These are phyloP conservation scores for Sinonovacula constricta DNA, from an alignment of 1,140 invertebrate species.

Conservation along the genomic window DNA sequence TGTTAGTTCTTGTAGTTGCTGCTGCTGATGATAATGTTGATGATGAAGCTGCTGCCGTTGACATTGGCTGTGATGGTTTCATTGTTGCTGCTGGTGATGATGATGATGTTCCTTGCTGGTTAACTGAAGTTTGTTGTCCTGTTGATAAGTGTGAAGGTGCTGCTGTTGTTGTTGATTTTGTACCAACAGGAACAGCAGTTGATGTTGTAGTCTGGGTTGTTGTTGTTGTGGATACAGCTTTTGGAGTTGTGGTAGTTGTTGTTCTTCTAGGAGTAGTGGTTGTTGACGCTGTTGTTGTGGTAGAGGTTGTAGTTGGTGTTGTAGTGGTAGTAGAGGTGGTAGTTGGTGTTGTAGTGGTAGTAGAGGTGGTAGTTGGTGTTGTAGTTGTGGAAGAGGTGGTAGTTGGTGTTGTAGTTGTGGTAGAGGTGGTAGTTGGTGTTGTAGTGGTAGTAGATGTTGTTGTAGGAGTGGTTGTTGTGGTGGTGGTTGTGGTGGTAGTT, in stretches of 20 bases:
- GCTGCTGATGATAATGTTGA: background rate
- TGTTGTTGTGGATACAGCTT: background rate
- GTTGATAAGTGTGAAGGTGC: background rate
- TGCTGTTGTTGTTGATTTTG: background rate
- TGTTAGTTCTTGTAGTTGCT: background rate
- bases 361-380: background rate
- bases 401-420: background rate
- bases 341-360: conserved; percentile 2
- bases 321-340: conserved; percentile 9
- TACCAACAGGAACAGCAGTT: background rate
- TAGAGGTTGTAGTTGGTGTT: background rate
- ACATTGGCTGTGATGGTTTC: background rate
- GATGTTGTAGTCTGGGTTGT: background rate
- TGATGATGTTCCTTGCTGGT: background rate
- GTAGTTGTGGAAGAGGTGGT: background rate
- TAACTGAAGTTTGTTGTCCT: no score
- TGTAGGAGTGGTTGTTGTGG: background rate
- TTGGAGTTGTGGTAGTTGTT: background rate
- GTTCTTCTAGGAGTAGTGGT: background rate
- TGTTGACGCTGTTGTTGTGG: background rate
- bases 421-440: conserved; percentile 4
- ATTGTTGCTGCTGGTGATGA: background rate
- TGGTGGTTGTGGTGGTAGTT: background rate
- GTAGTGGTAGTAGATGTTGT: conserved; percentile 3
- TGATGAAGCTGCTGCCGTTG: background rate